These are phyloP conservation scores for Drosophila paracracens DNA, from an alignment of 2,888 invertebrate genomes.

Conservation along the genomic window DNA sequence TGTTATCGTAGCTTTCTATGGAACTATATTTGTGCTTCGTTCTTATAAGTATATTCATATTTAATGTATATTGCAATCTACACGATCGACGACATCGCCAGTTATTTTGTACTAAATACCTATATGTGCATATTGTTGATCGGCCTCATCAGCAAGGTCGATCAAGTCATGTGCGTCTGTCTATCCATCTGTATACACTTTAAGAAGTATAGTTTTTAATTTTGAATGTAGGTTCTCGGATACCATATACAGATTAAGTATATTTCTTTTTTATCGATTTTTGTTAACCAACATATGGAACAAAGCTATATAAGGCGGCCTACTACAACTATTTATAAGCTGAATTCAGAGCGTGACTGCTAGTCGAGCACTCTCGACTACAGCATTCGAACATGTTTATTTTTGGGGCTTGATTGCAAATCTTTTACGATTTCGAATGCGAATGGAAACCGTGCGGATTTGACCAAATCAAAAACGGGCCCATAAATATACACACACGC, in stretches of 20 bases:
- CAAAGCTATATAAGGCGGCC: neutral
- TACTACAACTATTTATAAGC: neutral
- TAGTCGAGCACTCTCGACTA: neutral
- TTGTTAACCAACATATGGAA: neutral
- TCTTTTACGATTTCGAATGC: neutral
- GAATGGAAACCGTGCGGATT: slow-evolving; percentile 31
- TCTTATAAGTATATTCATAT: neutral
- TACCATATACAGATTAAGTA: neutral
- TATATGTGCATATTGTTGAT: neutral
- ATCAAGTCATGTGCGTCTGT: neutral
- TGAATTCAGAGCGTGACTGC: neutral
- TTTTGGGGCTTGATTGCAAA: neutral
- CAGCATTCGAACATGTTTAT: neutral
- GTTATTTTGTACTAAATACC: neutral
- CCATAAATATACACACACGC: neutral
- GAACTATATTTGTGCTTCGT: neutral
- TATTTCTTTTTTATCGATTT: neutral
- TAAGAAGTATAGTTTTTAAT: neutral
- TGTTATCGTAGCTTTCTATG: neutral
- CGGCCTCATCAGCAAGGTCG: neutral
- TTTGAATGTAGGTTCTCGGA: neutral
- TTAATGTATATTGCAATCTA: neutral
- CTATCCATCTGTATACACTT: neutral
- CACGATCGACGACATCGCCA: neutral
- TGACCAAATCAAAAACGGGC: neutral